A percentile compares a stretch with the other conserved stretches of the same genome.
These are phyloP conservation scores for Urophycis tenuis DNA, from an alignment of 2,797 vertebrate species.

Conservation along the genomic window DNA sequence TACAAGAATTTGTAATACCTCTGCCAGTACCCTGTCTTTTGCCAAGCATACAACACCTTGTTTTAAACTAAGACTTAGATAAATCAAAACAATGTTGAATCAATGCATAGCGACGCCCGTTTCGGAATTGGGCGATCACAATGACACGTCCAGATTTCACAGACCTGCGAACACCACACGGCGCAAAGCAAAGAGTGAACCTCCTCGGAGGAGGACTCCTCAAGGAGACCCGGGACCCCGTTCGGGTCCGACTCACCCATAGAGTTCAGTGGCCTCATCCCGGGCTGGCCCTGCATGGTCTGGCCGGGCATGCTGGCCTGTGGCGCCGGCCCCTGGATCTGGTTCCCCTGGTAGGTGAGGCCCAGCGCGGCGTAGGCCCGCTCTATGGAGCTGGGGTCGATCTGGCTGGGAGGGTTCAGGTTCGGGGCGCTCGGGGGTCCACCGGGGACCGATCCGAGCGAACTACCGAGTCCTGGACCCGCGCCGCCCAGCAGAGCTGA, in stretches of 20 bases:
- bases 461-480: conserved; percentile 77
- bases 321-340: conserved; percentile 79
- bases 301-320: conserved; percentile 82
- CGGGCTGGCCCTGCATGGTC: conserved; percentile 70
- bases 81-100: too few species aligned
- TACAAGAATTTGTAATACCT: too few species aligned
- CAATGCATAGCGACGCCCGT: too few species aligned
- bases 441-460: conserved; percentile 79
- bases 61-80: neutral
- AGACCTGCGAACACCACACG: neutral
- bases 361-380: conserved; percentile 94
- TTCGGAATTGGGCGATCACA: too few species aligned
- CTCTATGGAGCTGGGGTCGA: conserved; percentile 98
- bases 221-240: too few species aligned
- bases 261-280: conserved; percentile 81
- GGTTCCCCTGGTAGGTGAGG: conserved; percentile 94
- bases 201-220: neutral
- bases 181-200: neutral
- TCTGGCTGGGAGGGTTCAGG: conserved; percentile 88
- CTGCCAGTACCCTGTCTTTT: neutral
- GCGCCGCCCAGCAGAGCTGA: conserved; percentile 82
- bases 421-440: conserved; percentile 81
- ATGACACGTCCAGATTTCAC: neutral
- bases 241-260: conserved; percentile 74
- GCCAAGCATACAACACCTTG: neutral